Percentiles rank a stretch among this genome's conserved stretches.
Conservation (phyloP, 2,888 invertebrate species). For the Parelbella ahira region DNA sequence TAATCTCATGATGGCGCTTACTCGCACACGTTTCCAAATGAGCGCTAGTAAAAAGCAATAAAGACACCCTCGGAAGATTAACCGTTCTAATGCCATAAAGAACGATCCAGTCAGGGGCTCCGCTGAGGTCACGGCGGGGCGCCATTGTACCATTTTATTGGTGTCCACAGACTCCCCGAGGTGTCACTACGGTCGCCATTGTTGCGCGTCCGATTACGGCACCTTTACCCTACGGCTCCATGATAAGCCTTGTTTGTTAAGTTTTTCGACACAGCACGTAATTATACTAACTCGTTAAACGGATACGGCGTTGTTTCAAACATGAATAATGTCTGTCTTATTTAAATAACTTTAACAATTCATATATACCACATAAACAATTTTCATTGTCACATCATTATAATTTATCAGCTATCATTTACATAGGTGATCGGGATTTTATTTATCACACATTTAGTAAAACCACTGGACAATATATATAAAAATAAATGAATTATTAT, state of each 20-base stretch:
- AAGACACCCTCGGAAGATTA: constrained; percentile 59
- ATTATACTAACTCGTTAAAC: constrained; percentile 3
- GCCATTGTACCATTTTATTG: constrained; percentile 69
- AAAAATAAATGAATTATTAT: too few relatives aligned
- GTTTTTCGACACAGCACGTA: constrained; percentile 16
- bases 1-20: constrained; percentile 25
- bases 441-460: too few relatives aligned
- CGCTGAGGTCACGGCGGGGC: constrained; percentile 44
- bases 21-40: constrained; percentile 31
- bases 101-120: constrained; percentile 37
- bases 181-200: constrained; percentile 41
- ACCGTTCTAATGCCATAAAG: constrained; percentile 58
- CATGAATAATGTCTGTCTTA: too few relatives aligned
- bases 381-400: too few relatives aligned
- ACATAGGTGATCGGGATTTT: too few relatives aligned
- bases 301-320: constrained; percentile 2
- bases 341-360: too few relatives aligned
- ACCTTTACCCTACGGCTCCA: constrained; percentile 42
- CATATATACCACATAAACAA: too few relatives aligned
- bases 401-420: too few relatives aligned
- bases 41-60: constrained; percentile 54
- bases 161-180: constrained; percentile 54
- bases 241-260: constrained; percentile 55
- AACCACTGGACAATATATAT: too few relatives aligned
- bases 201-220: constrained; percentile 37